Base-by-base conservation (phyloP, 2,888 invertebrate genomes). In the Drosophila histrio region DNA sequence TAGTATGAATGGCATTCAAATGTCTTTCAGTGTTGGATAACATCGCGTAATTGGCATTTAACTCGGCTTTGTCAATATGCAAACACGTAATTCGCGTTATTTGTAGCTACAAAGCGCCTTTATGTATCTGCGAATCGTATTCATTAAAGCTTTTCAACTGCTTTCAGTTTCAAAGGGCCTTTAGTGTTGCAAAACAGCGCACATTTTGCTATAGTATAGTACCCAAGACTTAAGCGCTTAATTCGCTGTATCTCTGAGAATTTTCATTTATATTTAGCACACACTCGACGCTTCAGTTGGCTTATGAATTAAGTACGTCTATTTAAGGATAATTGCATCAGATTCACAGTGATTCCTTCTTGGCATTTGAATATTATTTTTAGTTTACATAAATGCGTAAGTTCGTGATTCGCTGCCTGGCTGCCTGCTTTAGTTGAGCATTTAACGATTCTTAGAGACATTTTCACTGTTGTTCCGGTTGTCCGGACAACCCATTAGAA, bases 401-500 rank as follows among this genome's bases (percentile, higher is more conserved):
- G 22, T 11, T 5, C 4, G 38, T 28, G 11, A 3, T 22, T 15
- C 17, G 19, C 41, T 49, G 1, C 39, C 41, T 49, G 1, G 46
- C 15, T 15, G 34, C 26, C 28, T 44, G 36, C 28, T 43, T 61
- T 56, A 43, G 46, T 56, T 64, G 7, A 32, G 41, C 70, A 64
- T 76, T 72, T 59, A 70, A 71, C 54, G 70, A 41, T 56, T 50
- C 46, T 46, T 36, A 30, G 32, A 6, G 58, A 41, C 38, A 49
- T 26, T 60, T 49, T 34, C 26, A 50, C 32, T 39, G 62, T 59
- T 72, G 77, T 71, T 71, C 60, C 71, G 71, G 72, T 73, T 76
- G 77, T 57, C 50, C 53, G 66, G 61, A 46, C 72, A 73, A 72
- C 67, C 77, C 77, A 73, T 73, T 72, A 73, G 56, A 43, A 34